Conservation (phyloP, 2,113 vertebrate species). For the Ptilonorhynchus violaceus region DNA sequence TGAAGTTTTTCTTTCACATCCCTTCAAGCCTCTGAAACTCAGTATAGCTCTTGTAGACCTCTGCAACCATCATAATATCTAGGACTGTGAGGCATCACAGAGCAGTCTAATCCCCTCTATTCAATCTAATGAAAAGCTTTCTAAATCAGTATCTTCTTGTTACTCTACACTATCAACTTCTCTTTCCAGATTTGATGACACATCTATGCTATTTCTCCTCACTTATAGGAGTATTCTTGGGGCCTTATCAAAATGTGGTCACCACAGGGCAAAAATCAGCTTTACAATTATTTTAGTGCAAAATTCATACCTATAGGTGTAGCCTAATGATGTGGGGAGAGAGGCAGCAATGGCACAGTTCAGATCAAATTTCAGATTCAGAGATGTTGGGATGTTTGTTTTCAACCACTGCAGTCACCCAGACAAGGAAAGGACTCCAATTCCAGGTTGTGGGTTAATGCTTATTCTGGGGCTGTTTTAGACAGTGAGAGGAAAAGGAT, state of each 20-base stretch:
- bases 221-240: not conserved
- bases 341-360: not conserved
- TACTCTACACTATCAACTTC: not conserved
- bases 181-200: not conserved
- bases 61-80: not conserved
- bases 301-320: not conserved
- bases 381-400: not conserved
- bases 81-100: not conserved
- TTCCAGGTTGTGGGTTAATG: not conserved
- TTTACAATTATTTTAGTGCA: not conserved
- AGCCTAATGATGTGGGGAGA: not conserved
- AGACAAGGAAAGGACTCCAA: not conserved
- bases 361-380: not conserved
- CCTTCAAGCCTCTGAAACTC: not conserved
- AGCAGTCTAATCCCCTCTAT: not conserved
- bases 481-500: not conserved
- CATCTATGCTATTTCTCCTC: not conserved
- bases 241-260: not conserved
- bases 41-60: not conserved
- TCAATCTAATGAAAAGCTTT: not conserved
- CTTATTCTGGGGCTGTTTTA: not conserved
- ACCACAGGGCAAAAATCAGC: not conserved
- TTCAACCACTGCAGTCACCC: not conserved
- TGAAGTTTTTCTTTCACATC: not conserved
- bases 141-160: not conserved